Percentiles rank a stretch among this genome's conserved stretches.
Evolutionary conservation across 1,140 invertebrate species (phyloP).

Genomic region (Drosophila serrata): DNA sequence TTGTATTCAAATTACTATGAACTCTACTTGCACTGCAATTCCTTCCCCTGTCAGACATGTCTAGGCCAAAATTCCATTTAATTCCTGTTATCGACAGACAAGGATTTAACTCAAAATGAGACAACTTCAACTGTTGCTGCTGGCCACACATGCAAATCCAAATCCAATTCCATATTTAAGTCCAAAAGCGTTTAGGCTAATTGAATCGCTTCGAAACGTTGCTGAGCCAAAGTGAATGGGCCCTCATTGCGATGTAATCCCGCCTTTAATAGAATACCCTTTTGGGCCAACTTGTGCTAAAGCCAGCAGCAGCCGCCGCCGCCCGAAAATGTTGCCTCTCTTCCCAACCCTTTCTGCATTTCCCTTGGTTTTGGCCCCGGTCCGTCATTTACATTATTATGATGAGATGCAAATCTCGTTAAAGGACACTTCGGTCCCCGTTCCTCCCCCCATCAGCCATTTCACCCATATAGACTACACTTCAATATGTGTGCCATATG

Average conservation of each 20-base stretch:
- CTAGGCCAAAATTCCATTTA: neutral
- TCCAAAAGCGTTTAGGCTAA: slow-evolving; percentile 36
- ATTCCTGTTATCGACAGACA: neutral
- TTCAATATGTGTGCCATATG: slow-evolving; percentile 83
- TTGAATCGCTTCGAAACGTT: slow-evolving; percentile 39
- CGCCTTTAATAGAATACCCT: slow-evolving; percentile 46
- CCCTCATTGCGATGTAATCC: slow-evolving; percentile 44
- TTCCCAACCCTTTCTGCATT: slow-evolving; percentile 33
- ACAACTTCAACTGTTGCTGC: slow-evolving; percentile 37
- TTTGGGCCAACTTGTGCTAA: slow-evolving; percentile 39
- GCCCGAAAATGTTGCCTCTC: slow-evolving; percentile 50
- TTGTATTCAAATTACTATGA: neutral
- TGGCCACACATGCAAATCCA: slow-evolving; percentile 18
- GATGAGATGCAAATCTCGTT: slow-evolving; percentile 83
- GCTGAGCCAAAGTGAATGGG: slow-evolving; percentile 41
- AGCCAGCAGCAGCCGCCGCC: slow-evolving; percentile 11
- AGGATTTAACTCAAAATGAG: neutral
- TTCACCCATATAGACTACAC: slow-evolving; percentile 59
- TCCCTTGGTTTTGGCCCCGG: slow-evolving; percentile 28
- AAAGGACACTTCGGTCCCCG: slow-evolving; percentile 76
- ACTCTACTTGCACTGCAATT: neutral
- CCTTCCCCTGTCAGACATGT: neutral
- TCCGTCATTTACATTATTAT: slow-evolving; percentile 83
- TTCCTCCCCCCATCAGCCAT: slow-evolving; percentile 3
- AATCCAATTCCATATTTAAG: slow-evolving; percentile 20